Evolutionary conservation across 2,113 vertebrate species (phyloP).

Genomic region (Boulengeromyrus knoepffleri): DNA sequence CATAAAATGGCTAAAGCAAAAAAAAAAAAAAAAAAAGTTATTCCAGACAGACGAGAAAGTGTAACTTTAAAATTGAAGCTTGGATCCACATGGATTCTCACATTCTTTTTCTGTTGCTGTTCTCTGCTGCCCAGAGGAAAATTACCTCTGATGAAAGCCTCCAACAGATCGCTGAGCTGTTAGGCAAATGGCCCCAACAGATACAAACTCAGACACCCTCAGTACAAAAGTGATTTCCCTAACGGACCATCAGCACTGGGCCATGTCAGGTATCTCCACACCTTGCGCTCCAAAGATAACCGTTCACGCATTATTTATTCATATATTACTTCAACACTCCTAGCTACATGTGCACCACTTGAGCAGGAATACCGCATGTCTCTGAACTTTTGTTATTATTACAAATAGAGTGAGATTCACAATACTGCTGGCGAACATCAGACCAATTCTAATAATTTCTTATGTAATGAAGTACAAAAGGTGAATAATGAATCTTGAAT

Average conservation of each 20-base stretch:
- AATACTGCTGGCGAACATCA: neutral
- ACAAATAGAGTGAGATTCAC: neutral
- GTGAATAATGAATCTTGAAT: neutral
- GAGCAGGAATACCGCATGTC: neutral
- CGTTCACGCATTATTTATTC: neutral
- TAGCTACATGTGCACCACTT: neutral
- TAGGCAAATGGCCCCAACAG: slow-evolving; percentile 49
- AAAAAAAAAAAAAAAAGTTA: neutral
- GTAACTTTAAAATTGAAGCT: too few relatives aligned
- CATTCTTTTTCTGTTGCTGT: neutral
- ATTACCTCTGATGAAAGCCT: slow-evolving; percentile 22
- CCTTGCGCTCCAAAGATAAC: neutral
- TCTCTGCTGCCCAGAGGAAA: slow-evolving; percentile 19
- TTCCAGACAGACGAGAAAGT: neutral
- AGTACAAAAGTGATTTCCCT: slow-evolving; percentile 45
- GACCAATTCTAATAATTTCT: neutral
- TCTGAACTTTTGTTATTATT: neutral
- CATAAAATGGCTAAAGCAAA: neutral
- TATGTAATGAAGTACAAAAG: neutral
- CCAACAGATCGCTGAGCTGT: slow-evolving; percentile 36
- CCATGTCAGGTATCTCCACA: neutral
- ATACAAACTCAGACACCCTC: slow-evolving; percentile 28
- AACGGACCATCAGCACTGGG: slow-evolving; percentile 25
- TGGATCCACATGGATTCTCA: neutral
- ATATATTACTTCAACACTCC: neutral